A percentile compares a stretch with the other conserved stretches of the same genome.
These are phyloP conservation scores for Tetragnatha montana DNA, from an alignment of 2,888 invertebrate species.

Conservation along the genomic window DNA sequence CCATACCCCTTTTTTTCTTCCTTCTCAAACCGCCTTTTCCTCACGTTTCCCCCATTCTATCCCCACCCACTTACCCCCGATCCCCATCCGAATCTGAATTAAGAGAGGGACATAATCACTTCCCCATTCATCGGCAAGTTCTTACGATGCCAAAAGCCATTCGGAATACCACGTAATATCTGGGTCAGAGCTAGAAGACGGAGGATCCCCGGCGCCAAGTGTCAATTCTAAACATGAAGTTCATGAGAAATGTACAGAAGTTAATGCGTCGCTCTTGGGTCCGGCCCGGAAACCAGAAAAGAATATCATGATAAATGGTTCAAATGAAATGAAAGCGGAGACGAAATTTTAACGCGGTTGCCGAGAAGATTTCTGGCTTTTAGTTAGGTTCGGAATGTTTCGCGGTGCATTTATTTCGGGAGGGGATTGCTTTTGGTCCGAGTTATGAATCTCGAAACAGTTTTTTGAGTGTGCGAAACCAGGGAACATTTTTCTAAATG, in stretches of 20 bases:
- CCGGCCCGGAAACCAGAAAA: constrained; percentile 59
- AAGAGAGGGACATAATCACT: constrained; percentile 24
- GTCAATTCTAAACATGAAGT: constrained; percentile 69
- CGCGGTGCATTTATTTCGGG: constrained; percentile 5
- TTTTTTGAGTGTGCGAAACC: too few species aligned
- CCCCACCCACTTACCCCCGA: too few species aligned
- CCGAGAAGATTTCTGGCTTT: constrained; percentile 33
- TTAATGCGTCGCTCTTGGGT: constrained; percentile 60
- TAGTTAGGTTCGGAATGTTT: constrained; percentile 36
- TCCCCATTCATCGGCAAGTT: constrained; percentile 25
- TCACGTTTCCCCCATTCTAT: too few species aligned
- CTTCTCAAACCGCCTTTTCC: too few species aligned
- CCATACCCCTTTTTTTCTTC: too few species aligned
- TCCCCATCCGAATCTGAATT: constrained; percentile 14
- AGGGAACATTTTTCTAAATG: too few species aligned
- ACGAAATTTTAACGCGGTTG: constrained; percentile 54
- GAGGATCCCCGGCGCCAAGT: constrained; percentile 61
- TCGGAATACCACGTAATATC: constrained; percentile 52
- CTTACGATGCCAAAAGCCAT: constrained; percentile 20
- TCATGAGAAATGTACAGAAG: constrained; percentile 63
- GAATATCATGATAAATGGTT: constrained; percentile 68
- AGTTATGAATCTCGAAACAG: too few species aligned
- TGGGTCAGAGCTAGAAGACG: constrained; percentile 65
- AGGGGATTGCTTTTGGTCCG: constrained; percentile 28
- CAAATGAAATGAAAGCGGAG: constrained; percentile 53